These are phyloP conservation scores for Pharmacophagus antenor DNA, from an alignment of 2,888 invertebrate species.

Conservation along the genomic window DNA sequence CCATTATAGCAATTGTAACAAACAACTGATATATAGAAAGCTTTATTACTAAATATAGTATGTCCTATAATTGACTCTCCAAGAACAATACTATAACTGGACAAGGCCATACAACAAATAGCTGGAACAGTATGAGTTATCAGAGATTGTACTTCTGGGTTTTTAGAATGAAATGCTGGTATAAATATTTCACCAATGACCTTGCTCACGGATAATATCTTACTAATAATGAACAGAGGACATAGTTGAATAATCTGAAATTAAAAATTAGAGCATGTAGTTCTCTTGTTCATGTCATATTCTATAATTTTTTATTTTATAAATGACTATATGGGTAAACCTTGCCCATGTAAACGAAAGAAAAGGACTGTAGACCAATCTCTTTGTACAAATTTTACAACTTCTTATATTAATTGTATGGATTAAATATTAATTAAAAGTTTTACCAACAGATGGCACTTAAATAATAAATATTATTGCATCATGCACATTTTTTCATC, in stretches of 20 bases:
- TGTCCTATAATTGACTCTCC: slow-evolving; percentile 46
- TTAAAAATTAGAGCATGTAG: slow-evolving; percentile 6
- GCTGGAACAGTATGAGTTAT: slow-evolving; percentile 50
- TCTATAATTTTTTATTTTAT: no score
- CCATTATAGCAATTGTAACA: slow-evolving; percentile 61
- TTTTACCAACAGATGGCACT: no score
- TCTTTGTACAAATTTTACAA: no score
- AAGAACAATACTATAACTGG: slow-evolving; percentile 46
- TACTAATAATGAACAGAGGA: slow-evolving; percentile 58
- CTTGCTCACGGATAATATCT: slow-evolving; percentile 59
- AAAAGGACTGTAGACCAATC: no score
- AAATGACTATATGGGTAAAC: no score
- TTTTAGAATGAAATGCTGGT: slow-evolving; percentile 62
- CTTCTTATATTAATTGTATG: no score
- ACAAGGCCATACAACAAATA: slow-evolving; percentile 61
- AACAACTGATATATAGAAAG: slow-evolving; percentile 46
- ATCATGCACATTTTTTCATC: background rate
- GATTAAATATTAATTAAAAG: no score
- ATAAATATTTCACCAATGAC: slow-evolving; percentile 66
- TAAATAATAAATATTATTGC: no score
- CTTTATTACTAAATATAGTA: slow-evolving; percentile 46
- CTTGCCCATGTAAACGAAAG: no score
- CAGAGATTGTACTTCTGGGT: slow-evolving; percentile 49
- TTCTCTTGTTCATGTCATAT: no score
- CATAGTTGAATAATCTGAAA: slow-evolving; percentile 63